Conservation (phyloP, 2,888 invertebrate species). For the Caenorhabditis sinica region DNA sequence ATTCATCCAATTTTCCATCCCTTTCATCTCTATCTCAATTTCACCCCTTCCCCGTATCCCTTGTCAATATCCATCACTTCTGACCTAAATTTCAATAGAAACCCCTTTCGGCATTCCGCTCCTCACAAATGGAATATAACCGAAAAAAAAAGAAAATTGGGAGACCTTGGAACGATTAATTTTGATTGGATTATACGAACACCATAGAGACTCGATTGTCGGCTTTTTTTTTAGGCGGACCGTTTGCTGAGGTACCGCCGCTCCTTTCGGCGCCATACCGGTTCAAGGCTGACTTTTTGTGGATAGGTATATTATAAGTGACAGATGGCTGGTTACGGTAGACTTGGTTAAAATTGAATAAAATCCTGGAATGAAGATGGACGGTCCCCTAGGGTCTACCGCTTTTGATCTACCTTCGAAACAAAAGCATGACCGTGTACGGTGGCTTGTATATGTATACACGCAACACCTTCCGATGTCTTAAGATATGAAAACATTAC, state of each 20-base stretch:
- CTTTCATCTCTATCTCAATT: background rate
- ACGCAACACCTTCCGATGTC: conserved; percentile 27
- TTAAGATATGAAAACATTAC: conserved; percentile 39
- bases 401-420: background rate
- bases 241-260: conserved; percentile 48
- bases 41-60: background rate
- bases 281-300: conserved; percentile 49
- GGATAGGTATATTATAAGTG: background rate
- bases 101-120: conserved; percentile 1
- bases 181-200: conserved; percentile 64
- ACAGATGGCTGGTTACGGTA: conserved; percentile 39
- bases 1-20: background rate
- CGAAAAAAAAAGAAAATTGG: conserved; percentile 1
- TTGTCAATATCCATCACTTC: conserved; percentile 23
- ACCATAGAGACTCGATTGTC: conserved; percentile 44
- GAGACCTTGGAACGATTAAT: conserved; percentile 58
- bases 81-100: conserved; percentile 20
- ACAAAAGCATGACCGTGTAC: conserved; percentile 15
- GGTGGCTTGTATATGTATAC: conserved; percentile 22
- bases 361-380: too few relatives aligned
- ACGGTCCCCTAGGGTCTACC: background rate
- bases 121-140: conserved; percentile 1
- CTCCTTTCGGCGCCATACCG: conserved; percentile 50
- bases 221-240: background rate
- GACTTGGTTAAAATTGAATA: too few relatives aligned